Evolutionary conservation across 2,113 vertebrate species (phyloP), one percentile per base, ranked within the genome.

Genomic region (Rynchops niger): DNA sequence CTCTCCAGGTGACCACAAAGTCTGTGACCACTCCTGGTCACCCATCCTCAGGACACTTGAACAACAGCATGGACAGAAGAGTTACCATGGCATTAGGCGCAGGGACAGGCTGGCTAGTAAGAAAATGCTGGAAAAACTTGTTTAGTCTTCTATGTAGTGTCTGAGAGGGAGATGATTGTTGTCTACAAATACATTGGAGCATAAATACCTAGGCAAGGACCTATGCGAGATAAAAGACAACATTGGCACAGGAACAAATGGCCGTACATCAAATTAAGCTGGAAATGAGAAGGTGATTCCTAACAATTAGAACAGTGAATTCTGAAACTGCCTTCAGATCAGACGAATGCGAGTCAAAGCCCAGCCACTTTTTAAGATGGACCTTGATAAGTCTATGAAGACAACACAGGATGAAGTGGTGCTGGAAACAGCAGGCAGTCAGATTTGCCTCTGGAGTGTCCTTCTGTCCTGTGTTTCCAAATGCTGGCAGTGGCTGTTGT

Each of bases 341-440:
- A 82, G 55, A 81, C 0, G 0, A 78, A 47, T 0, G 0, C 0
- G 1, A 93, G 59, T 12, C 50, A 45, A 93, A 63, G 20, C 55
- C 38, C 30, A 25, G 78, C 9, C n/a, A 42, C 58, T n/a, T 71
- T 87, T 74, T 26, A 42, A 67, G 65, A 63, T 59, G 52, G 66
- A 67, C 42, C 40, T 38, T 42, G n/a, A 0, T 82, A 73, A 63
- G 21, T 8, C 29, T 73, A 45, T n/a, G 76, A 66, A 83, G 79
- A 27, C 21, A 47, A 34, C 38, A 62, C 8, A 43, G 19, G 36
- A 43, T 12, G 30, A 80, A 65, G 70, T 6, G 27, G 10, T 55
- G 38, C 55, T 50, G 56, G n/a, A 32, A 71, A 42, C 32, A 30
- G 10, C 58, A 11, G 0, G 11, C 4, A 4, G 17, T 3, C 61